Evolutionary conservation across 1,140 invertebrate species (phyloP), one percentile per base, ranked within the genome.

Genomic region (Drosophila tristis): DNA sequence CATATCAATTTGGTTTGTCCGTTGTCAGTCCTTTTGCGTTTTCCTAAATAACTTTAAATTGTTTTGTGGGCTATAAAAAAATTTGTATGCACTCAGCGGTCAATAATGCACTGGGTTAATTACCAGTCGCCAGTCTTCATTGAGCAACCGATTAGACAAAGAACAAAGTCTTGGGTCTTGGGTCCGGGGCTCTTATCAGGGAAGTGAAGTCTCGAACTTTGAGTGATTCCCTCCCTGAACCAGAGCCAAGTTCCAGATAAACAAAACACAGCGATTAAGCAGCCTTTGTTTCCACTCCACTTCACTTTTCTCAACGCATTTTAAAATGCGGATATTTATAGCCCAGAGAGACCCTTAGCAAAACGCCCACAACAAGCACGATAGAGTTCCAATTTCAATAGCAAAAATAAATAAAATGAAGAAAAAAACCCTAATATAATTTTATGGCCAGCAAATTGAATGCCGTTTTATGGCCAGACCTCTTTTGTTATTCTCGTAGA

Each of bases 61-160:
- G 74, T 49, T 70, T 35, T 70, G 67, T 58, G 43, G 53, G 58
- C 47, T 59, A 57, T 61, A 44, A 44, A 61, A 59, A 44, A 48
- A 54, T 62, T 62, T 71, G 26, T 60, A 25, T 63, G 54, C 48
- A 35, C 29, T 45, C 58, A 66, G 61, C 76, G 80, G 80, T 85
- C 80, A 85, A 77, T 77, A 85, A 85, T 85, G 76, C 73, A 85
- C 80, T 85, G 80, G 80, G 80, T 86, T 85, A 85, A 86, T 85
- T 85, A 85, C 73, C 62, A 75, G 80, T 80, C 80, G 76, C 79
- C 80, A 78, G 64, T 66, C 70, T 81, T 71, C 61, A 81, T 74
- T 61, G 8, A 31, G 8, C 65, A 23, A 29, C 78, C 65, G 78
- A 80, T 80, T 80, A 80, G 55, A 47, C 26, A 11, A 45, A 20